Percentiles rank a stretch among this genome's conserved stretches.
These are phyloP conservation scores for Oreocharis arfaki DNA, from an alignment of 2,113 vertebrate genomes.

Conservation along the genomic window DNA sequence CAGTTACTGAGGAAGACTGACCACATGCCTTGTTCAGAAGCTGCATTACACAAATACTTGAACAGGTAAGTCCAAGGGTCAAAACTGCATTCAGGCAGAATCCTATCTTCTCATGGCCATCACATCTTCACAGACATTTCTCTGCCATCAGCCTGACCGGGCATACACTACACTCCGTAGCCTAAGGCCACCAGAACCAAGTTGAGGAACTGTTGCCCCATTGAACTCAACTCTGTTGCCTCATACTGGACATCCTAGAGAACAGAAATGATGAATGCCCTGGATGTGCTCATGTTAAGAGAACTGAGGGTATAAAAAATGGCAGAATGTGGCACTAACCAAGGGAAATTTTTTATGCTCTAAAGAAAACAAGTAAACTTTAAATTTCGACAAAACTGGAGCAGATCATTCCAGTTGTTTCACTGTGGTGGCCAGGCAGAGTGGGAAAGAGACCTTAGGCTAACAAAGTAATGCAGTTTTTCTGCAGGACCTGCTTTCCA, in stretches of 20 bases:
- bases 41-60: background rate
- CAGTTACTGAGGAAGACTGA: background rate
- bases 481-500: background rate
- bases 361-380: background rate
- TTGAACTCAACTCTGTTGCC: background rate
- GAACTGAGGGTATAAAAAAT: background rate
- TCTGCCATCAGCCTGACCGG: background rate
- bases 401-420: background rate
- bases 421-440: background rate
- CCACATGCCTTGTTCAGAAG: background rate
- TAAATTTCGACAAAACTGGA: background rate
- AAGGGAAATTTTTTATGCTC: background rate
- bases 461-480: background rate
- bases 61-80: background rate
- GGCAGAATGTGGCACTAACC: background rate
- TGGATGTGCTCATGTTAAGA: background rate
- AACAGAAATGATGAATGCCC: background rate
- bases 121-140: background rate
- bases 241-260: background rate
- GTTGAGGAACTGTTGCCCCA: background rate
- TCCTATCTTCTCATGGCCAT: background rate
- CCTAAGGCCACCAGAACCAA: background rate
- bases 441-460: background rate
- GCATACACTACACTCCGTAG: background rate
- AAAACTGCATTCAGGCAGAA: background rate